Percentiles rank a stretch among this genome's conserved stretches.
Evolutionary conservation across 1,140 invertebrate genomes (phyloP).

Genomic region (Phymorhynchus buccinoides): DNA sequence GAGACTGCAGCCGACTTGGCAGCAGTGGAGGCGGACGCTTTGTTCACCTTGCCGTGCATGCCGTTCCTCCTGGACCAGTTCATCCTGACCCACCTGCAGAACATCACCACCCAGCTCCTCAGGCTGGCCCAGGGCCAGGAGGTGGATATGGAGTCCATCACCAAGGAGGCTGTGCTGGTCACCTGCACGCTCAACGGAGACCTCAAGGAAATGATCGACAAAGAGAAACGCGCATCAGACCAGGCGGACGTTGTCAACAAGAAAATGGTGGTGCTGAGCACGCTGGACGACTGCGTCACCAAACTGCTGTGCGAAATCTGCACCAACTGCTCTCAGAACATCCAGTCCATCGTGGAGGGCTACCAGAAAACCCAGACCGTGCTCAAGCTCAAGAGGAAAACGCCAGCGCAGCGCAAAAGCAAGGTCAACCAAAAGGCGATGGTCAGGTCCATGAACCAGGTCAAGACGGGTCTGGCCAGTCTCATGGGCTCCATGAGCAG

Average conservation of each 20-base stretch:
- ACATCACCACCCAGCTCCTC: background rate
- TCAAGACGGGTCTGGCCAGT: background rate
- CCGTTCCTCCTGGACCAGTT: constrained; percentile 33
- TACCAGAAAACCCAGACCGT: background rate
- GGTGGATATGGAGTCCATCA: background rate
- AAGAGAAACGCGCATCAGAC: background rate
- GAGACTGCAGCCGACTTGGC: no score
- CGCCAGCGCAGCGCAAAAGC: background rate
- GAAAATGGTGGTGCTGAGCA: background rate
- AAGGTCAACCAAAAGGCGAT: background rate
- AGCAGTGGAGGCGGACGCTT: background rate
- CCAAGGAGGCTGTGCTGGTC: background rate
- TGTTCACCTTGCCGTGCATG: background rate
- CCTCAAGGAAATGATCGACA: background rate
- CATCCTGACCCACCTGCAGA: constrained; percentile 17
- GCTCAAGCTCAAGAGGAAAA: background rate
- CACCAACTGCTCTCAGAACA: background rate
- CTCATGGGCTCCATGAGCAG: background rate
- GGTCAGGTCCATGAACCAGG: background rate
- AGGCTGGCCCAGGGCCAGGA: background rate
- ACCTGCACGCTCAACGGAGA: background rate
- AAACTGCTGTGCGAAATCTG: background rate
- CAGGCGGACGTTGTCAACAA: background rate
- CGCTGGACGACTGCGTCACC: background rate
- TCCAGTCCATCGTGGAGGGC: background rate